Percentiles rank a stretch among this genome's conserved stretches.
These are phyloP conservation scores for Muscicapa comitata DNA, from an alignment of 2,797 vertebrate genomes.

Conservation along the genomic window DNA sequence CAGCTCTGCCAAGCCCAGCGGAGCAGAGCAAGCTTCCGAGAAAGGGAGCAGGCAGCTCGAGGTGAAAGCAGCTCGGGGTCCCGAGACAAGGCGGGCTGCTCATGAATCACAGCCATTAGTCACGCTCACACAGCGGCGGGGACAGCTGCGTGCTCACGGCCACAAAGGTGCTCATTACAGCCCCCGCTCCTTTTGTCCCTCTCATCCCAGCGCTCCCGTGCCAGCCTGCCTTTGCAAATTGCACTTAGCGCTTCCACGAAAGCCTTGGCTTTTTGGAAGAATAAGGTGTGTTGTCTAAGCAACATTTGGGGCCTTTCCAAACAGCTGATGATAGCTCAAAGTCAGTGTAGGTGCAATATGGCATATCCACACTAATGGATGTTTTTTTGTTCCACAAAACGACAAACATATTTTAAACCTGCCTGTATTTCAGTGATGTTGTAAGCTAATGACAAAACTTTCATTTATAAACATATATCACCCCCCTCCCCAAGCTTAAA, in stretches of 20 bases:
- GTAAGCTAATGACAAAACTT: neutral
- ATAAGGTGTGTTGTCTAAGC: neutral
- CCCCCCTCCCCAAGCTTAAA: neutral
- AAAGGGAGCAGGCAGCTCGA: neutral
- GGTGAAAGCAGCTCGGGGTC: neutral
- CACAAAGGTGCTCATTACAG: neutral
- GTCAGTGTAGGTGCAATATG: neutral
- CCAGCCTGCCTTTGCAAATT: neutral
- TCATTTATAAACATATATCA: neutral
- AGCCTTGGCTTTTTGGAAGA: neutral
- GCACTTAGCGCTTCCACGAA: neutral
- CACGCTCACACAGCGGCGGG: neutral
- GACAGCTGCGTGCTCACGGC: neutral
- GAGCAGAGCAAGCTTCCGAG: neutral
- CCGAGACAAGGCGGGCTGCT: neutral
- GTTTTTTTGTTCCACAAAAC: too few relatives aligned
- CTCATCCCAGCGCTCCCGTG: neutral
- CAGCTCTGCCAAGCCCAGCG: neutral
- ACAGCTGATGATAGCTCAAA: neutral
- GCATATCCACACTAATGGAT: neutral
- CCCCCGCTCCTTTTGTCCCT: neutral
- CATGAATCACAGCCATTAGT: neutral
- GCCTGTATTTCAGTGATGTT: neutral
- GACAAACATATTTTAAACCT: neutral
- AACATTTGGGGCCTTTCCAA: neutral